phyloP scores from a whole-genome alignment of 2,888 invertebrate genomes.

The Drosophila affinis region DNA sequence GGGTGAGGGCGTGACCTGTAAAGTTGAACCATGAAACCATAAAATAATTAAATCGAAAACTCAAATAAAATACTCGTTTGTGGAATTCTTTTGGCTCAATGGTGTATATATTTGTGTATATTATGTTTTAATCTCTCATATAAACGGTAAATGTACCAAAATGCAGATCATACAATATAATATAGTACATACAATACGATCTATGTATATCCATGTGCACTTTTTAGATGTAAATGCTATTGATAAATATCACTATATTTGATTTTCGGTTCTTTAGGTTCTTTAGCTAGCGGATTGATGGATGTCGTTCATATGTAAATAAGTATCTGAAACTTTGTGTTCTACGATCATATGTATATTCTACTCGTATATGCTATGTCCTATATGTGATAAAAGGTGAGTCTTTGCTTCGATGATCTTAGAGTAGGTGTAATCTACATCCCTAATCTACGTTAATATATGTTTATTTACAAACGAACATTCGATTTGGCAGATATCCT shows the following conservation, averaged over 20 bases:
- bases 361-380: conserved; percentile 13
- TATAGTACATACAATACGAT: conserved; percentile 28
- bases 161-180: conserved; percentile 41
- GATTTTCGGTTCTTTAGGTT: conserved; percentile 70
- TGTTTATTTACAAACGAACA: conserved; percentile 46
- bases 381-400: conserved; percentile 31
- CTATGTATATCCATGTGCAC: conserved; percentile 30
- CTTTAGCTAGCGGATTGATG: conserved; percentile 46
- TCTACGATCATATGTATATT: conserved; percentile 1
- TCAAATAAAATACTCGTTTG: conserved; percentile 40
- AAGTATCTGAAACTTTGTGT: conserved; percentile 30
- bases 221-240: conserved; percentile 45
- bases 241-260: conserved; percentile 79
- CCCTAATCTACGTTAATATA: conserved; percentile 18
- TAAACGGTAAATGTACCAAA: conserved; percentile 53
- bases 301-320: conserved; percentile 17
- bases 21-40: conserved; percentile 30
- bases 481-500: conserved; percentile 66
- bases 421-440: conserved; percentile 20
- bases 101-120: conserved; percentile 35
- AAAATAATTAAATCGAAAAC: conserved; percentile 32
- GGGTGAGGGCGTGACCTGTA: conserved; percentile 26
- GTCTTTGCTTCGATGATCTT: conserved; percentile 53
- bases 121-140: conserved; percentile 38
- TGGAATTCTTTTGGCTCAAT: conserved; percentile 43